phyloP scores from a whole-genome alignment of 2,113 vertebrate genomes.

The Hippocampus abdominalis region DNA sequence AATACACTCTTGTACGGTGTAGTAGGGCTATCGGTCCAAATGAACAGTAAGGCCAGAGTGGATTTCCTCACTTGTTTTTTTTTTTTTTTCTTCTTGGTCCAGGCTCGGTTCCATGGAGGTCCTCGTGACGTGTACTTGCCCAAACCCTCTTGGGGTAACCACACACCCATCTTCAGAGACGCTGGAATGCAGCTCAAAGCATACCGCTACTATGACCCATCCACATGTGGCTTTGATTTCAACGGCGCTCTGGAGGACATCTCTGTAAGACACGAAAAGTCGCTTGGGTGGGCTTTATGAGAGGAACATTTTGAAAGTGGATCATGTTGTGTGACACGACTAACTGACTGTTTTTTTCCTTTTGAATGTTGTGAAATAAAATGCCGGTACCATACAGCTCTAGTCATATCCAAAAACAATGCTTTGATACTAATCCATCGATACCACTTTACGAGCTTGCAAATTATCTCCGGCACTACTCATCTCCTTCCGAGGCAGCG shows the following conservation, averaged over 20 bases:
- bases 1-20: conserved; percentile 40
- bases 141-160: conserved; percentile 96
- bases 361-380: not conserved
- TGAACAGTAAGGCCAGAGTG: not conserved
- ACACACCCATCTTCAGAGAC: conserved; percentile 96
- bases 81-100: conserved; percentile 24
- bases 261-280: conserved; percentile 76
- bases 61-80: not conserved
- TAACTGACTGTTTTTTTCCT: not conserved
- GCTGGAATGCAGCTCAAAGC: conserved; percentile 90
- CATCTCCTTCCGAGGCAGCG: too few species aligned
- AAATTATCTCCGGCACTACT: too few species aligned
- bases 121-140: conserved; percentile 88
- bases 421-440: not conserved
- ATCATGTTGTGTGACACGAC: not conserved
- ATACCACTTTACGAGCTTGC: too few species aligned
- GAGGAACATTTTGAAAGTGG: not conserved
- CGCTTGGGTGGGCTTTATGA: not conserved
- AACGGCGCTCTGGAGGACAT: conserved; percentile 91
- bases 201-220: conserved; percentile 92
- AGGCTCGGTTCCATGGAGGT: conserved; percentile 89
- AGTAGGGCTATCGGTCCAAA: not conserved
- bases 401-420: not conserved
- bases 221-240: conserved; percentile 92
- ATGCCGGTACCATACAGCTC: too few species aligned